A percentile compares a stretch with the other conserved stretches of the same genome.
Conservation (phyloP, 2,797 vertebrate genomes). For the Acestrorhynchus altus region DNA sequence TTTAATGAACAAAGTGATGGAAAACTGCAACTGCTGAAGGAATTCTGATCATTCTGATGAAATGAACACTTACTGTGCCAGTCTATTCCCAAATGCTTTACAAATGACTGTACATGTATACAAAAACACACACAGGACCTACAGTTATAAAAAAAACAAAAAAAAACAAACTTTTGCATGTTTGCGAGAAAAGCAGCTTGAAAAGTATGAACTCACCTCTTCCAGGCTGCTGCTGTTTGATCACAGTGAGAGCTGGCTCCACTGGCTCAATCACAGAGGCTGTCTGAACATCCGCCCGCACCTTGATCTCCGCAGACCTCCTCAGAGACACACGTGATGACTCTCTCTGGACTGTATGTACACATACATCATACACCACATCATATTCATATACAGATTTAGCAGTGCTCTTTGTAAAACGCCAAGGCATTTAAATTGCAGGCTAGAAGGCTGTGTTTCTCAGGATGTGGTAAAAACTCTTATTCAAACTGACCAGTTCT, state of each 20-base stretch:
- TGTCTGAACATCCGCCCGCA: conserved; percentile 60
- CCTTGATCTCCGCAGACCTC: conserved; percentile 70
- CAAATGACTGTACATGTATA: too few species aligned
- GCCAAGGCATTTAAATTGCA: too few species aligned
- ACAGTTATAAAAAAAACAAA: not conserved
- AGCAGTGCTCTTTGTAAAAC: too few species aligned
- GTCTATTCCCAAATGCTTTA: too few species aligned
- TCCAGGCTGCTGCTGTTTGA: conserved; percentile 51
- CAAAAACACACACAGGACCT: not conserved
- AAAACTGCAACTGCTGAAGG: too few species aligned
- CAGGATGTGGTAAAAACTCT: not conserved
- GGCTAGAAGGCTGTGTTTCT: too few species aligned
- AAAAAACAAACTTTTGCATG: not conserved
- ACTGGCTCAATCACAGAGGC: conserved; percentile 54
- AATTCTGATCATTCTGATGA: too few species aligned
- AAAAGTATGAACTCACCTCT: conserved; percentile 59
- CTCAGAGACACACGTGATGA: conserved; percentile 68
- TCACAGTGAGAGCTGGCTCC: conserved; percentile 38
- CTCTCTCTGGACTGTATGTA: conserved; percentile 73
- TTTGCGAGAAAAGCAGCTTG: not conserved
- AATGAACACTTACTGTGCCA: too few species aligned
- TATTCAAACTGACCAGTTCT: not conserved
- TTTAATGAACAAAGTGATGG: too few species aligned
- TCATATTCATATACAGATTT: conserved; percentile 4
- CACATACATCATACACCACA: conserved; percentile 35